These are phyloP conservation scores for Aegithalos caudatus DNA, from an alignment of 2,113 vertebrate genomes.

Conservation along the genomic window DNA sequence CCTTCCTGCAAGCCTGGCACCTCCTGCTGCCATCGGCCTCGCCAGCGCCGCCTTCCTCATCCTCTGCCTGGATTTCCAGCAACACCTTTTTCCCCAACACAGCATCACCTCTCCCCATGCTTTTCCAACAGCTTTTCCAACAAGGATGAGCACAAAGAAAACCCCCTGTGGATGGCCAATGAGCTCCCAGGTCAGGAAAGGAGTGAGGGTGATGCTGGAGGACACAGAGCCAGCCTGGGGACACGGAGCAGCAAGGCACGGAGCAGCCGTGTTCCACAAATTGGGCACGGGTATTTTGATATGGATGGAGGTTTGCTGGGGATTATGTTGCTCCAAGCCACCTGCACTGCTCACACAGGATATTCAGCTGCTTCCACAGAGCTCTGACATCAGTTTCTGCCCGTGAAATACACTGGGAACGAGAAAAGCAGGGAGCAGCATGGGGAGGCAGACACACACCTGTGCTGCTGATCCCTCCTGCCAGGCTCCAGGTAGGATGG, in stretches of 20 bases:
- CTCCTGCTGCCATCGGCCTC: rapidly evolving
- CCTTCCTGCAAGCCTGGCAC: neutral
- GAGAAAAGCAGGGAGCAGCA: neutral
- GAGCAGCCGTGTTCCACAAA: neutral
- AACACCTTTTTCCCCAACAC: rapidly evolving
- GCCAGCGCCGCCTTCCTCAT: neutral
- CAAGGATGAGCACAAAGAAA: rapidly evolving
- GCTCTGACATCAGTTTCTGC: neutral
- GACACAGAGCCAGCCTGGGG: neutral
- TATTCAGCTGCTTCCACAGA: neutral
- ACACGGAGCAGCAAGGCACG: neutral
- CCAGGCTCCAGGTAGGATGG: neutral
- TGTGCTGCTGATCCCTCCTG: neutral
- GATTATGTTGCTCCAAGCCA: neutral
- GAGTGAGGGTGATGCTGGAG: neutral
- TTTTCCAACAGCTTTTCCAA: no score
- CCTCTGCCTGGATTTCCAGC: neutral
- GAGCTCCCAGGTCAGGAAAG: neutral
- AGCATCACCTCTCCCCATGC: neutral
- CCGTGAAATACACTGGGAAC: neutral
- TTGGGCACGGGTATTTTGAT: neutral
- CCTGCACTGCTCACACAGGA: neutral
- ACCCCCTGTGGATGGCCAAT: rapidly evolving
- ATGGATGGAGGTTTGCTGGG: neutral
- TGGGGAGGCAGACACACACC: neutral